Evolutionary conservation across 2,888 invertebrate species (phyloP).

Genomic region (Dolomedes plantarius): DNA sequence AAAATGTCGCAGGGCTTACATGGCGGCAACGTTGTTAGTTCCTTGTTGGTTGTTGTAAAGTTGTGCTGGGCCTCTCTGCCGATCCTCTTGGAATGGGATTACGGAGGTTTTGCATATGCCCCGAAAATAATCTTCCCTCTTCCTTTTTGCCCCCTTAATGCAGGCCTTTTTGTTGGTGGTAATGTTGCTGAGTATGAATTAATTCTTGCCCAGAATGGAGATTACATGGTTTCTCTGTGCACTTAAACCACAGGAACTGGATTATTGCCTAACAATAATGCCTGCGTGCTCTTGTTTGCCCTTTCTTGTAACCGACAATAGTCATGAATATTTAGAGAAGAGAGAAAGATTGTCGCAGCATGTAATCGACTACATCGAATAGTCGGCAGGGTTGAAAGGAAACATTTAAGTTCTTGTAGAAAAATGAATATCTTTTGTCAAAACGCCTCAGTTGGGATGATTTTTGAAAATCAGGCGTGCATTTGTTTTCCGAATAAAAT

Average conservation of each 20-base stretch:
- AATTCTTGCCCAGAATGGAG: constrained; percentile 33
- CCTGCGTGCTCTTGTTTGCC: neutral
- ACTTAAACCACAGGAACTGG: constrained; percentile 37
- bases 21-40: constrained; percentile 21
- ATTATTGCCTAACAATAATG: constrained; percentile 24
- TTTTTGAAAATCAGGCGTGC: no score
- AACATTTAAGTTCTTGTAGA: no score
- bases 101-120: constrained; percentile 21
- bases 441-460: no score
- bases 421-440: no score
- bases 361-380: no score
- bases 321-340: constrained; percentile 14
- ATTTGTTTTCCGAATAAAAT: no score
- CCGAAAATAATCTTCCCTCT: constrained; percentile 26
- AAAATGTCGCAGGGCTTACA: constrained; percentile 29
- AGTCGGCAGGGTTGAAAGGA: no score
- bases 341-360: neutral
- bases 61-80: neutral
- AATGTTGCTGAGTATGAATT: neutral
- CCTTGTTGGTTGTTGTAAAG: constrained; percentile 18
- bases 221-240: constrained; percentile 58
- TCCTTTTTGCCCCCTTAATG: no score
- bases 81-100: constrained; percentile 40
- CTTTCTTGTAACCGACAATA: neutral
- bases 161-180: constrained; percentile 28